Base-by-base conservation (phyloP, 2,888 invertebrate species). In the Acleris sparsana region DNA sequence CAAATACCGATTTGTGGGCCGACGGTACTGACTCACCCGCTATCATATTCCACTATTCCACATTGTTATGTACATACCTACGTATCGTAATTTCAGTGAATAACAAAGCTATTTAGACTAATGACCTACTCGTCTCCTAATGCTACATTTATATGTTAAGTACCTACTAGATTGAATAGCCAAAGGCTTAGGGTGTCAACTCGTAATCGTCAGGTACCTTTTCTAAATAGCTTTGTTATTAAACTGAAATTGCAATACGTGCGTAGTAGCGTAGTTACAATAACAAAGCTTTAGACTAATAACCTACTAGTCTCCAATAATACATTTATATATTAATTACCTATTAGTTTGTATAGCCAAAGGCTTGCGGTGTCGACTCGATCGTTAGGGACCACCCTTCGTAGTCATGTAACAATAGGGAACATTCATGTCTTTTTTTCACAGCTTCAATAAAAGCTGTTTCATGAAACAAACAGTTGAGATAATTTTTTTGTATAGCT, bases 1-100 rank as follows among this genome's bases (percentile, higher is more conserved):
- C 78, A 80, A 80, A 83, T 82, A 78, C 74, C 75, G 79, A 84
- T 86, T 87, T 83, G 86, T 86, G 85, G 84, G 83, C 79, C 81
- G 86, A 72, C 78, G 75, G 69, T 77, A 78, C 75, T 90, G 91
- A 91, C 72, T 90, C 89, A 89, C 66, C 25, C 74, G 70, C 74
- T 88, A 89, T 90, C 84, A 74, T 82, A 76, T 84, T 83, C 80
- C 79, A 73, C 79, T 79, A 77, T 75, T 76, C 70, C 67, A 72
- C 74, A 75, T 75, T 74, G 67, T 43, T 61, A 60, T 52, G 57
- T 62, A 58, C 53, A 53, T 13, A 58, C 53, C 48, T 13, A 44
- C 11, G 39, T 59, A 25, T 39, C 53, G 58, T 51, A 64, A 60
- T 49, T 55, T 60, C 16, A 29, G 16, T 55, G 25, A 16, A 55